A percentile compares a stretch with the other conserved stretches of the same genome.
Conservation (phyloP, 2,797 vertebrate species). For the Fistularia tabacaria region DNA sequence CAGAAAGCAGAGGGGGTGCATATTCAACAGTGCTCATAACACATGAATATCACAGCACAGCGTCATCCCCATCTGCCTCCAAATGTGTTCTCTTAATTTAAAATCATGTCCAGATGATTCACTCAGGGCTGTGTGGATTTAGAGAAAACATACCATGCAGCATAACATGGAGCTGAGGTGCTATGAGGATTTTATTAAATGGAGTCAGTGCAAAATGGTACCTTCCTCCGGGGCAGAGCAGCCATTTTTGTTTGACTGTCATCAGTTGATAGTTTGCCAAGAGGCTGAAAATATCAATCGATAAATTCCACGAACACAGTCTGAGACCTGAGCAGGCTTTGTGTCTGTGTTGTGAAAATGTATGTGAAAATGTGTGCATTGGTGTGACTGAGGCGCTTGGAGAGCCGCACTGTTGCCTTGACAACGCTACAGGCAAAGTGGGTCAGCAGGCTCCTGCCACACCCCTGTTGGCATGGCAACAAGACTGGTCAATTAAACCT, state of each 20-base stretch:
- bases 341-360: constrained; percentile 2
- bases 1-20: constrained; percentile 6
- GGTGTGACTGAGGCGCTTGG: constrained; percentile 36
- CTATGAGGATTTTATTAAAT: constrained; percentile 21
- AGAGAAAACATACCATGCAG: too few relatives aligned
- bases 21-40: constrained; percentile 5
- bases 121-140: too few relatives aligned
- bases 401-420: constrained; percentile 77
- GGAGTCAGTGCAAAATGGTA: constrained; percentile 33
- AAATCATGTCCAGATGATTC: too few relatives aligned
- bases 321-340: neutral
- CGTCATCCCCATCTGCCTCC: constrained; percentile 11
- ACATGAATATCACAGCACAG: constrained; percentile 6
- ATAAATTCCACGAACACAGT: neutral
- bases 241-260: constrained; percentile 17
- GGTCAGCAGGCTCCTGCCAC: constrained; percentile 87
- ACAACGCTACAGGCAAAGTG: constrained; percentile 84
- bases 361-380: constrained; percentile 24
- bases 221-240: constrained; percentile 12
- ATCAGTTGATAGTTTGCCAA: neutral
- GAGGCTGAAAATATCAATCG: neutral
- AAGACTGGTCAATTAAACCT: constrained; percentile 83
- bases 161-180: neutral
- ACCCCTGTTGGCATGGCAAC: constrained; percentile 88
- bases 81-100: too few relatives aligned